A percentile compares a stretch with the other conserved stretches of the same genome.
phyloP scores from a whole-genome alignment of 2,113 vertebrate genomes.

The Heliornis fulica region DNA sequence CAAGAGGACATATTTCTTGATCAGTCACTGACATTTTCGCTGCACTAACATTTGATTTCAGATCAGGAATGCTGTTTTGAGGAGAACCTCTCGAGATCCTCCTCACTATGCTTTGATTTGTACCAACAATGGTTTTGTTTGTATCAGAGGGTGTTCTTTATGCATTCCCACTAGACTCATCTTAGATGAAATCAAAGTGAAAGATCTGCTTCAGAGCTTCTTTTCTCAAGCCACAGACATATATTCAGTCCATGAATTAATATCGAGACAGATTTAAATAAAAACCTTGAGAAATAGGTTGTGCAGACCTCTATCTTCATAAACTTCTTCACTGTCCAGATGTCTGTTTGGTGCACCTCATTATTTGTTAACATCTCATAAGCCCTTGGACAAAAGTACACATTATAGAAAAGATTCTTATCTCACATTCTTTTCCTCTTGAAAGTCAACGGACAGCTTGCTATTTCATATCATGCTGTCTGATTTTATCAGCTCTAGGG shows the following conservation, averaged over 20 bases:
- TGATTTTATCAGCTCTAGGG: background rate
- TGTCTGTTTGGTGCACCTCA: background rate
- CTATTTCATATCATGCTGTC: background rate
- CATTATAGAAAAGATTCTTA: background rate
- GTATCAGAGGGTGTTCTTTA: background rate
- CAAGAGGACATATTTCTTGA: background rate
- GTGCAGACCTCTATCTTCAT: background rate
- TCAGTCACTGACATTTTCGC: background rate
- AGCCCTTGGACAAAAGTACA: background rate
- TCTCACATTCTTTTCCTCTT: background rate
- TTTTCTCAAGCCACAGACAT: background rate
- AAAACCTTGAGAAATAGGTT: background rate
- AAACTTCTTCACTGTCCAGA: background rate
- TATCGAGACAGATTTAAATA: background rate
- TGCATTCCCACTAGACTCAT: background rate
- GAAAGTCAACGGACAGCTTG: background rate
- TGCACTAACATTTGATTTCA: background rate
- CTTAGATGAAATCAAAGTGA: background rate
- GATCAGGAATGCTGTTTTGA: background rate
- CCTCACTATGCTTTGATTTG: background rate
- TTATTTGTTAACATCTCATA: background rate
- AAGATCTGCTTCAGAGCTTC: background rate
- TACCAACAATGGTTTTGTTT: background rate
- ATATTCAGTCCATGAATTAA: background rate
- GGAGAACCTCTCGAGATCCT: background rate